Conservation (phyloP, 1,140 invertebrate species). For the Pseudomyrmex sp. region DNA sequence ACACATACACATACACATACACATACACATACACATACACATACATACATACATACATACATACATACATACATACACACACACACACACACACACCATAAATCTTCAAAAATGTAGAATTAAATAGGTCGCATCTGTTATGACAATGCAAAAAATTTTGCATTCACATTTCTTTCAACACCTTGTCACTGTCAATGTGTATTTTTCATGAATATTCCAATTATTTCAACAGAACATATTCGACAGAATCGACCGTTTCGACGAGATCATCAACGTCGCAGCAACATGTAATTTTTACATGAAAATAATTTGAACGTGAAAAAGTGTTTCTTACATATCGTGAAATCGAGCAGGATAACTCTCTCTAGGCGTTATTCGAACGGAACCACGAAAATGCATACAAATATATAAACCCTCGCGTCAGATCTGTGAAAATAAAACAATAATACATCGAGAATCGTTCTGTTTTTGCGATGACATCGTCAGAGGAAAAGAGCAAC, state of each 20-base stretch:
- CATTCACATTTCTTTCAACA: not conserved
- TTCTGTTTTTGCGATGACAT: conserved; percentile 73
- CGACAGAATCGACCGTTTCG: too few relatives aligned
- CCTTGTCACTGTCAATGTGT: not conserved
- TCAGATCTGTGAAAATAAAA: not conserved
- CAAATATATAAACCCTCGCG: not conserved
- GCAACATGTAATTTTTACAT: not conserved
- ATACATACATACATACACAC: too few relatives aligned
- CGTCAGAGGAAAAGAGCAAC: conserved; percentile 71
- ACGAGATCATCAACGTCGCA: too few relatives aligned
- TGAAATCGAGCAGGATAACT: not conserved
- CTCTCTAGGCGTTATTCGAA: not conserved
- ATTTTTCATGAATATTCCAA: not conserved
- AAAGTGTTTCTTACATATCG: not conserved
- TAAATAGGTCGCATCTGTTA: conserved; percentile 11
- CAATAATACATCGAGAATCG: not conserved
- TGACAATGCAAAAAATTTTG: conserved; percentile 16
- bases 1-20: too few relatives aligned
- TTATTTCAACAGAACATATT: not conserved
- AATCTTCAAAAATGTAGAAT: conserved; percentile 51
- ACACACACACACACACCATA: conserved; percentile 7
- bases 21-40: not conserved
- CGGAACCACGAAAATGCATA: not conserved
- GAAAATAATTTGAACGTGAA: not conserved
- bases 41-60: not conserved